Conservation (phyloP, 2,888 invertebrate genomes). For the Nycteola revayana region DNA sequence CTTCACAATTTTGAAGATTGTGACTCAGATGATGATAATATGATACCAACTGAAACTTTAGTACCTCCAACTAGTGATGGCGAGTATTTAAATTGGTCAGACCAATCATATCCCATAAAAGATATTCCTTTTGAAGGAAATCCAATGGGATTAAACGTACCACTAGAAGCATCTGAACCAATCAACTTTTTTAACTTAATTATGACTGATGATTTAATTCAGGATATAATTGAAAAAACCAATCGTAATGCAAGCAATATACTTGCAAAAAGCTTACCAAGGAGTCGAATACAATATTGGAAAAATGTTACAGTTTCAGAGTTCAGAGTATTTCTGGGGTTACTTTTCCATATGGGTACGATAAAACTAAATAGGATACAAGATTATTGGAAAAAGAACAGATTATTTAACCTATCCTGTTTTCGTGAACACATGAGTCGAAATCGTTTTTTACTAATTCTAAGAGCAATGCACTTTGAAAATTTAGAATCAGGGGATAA, state of each 20-base stretch:
- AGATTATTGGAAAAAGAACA: constrained; percentile 18
- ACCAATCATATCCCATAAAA: neutral
- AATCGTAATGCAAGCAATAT: neutral
- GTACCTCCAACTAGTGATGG: constrained; percentile 1
- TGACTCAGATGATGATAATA: constrained; percentile 2
- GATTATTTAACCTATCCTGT: constrained; percentile 13
- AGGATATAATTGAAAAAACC: neutral
- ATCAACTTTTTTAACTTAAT: constrained; percentile 10
- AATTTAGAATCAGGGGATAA: no score
- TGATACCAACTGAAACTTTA: neutral
- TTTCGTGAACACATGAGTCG: constrained; percentile 15
- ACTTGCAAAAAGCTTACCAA: constrained; percentile 9
- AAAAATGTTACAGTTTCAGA: constrained; percentile 9
- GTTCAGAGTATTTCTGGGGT: constrained; percentile 1
- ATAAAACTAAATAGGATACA: constrained; percentile 11
- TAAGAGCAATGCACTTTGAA: constrained; percentile 13
- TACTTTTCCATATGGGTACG: constrained; percentile 10
- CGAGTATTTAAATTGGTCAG: constrained; percentile 1
- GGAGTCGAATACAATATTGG: constrained; percentile 11
- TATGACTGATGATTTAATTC: constrained; percentile 10
- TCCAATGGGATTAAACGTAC: constrained; percentile 2
- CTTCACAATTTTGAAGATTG: constrained; percentile 1
- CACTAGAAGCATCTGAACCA: constrained; percentile 12
- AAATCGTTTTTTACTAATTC: constrained; percentile 14
- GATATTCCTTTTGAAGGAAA: constrained; percentile 1